A percentile compares a stretch with the other conserved stretches of the same genome.
phyloP scores from a whole-genome alignment of 2,113 vertebrate species.

The Mionectes macconnelli region DNA sequence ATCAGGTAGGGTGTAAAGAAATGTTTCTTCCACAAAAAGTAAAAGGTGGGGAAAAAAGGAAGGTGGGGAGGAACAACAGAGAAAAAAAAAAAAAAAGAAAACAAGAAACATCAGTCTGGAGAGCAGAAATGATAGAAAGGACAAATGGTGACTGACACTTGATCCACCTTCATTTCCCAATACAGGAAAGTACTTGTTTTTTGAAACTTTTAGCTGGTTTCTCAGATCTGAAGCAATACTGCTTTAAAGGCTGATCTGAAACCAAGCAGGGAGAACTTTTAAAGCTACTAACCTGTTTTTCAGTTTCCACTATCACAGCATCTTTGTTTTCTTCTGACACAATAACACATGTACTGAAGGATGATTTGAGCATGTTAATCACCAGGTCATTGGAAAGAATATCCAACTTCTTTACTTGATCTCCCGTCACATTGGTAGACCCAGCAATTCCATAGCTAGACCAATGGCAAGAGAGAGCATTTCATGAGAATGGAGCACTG shows the following conservation, averaged over 20 bases:
- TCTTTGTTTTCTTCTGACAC: conserved; percentile 92
- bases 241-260: not conserved
- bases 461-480: not conserved
- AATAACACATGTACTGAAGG: conserved; percentile 90
- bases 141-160: not conserved
- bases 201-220: not conserved
- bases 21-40: not conserved
- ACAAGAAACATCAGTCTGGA: not conserved
- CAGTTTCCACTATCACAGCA: conserved; percentile 89
- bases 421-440: conserved; percentile 93
- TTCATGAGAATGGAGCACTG: fast-evolving
- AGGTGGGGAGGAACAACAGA: not conserved
- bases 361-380: conserved; percentile 94
- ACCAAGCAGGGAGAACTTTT: not conserved
- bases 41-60: not conserved
- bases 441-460: conserved; percentile 93
- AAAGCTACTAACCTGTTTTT: conserved; percentile 79
- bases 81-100: not conserved
- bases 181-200: not conserved
- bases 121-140: not conserved
- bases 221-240: not conserved
- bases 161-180: not conserved
- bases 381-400: conserved; percentile 95
- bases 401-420: conserved; percentile 97
- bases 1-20: not conserved